Conservation (phyloP, 2,888 invertebrate genomes). For the Lepidochrysops patricia region DNA sequence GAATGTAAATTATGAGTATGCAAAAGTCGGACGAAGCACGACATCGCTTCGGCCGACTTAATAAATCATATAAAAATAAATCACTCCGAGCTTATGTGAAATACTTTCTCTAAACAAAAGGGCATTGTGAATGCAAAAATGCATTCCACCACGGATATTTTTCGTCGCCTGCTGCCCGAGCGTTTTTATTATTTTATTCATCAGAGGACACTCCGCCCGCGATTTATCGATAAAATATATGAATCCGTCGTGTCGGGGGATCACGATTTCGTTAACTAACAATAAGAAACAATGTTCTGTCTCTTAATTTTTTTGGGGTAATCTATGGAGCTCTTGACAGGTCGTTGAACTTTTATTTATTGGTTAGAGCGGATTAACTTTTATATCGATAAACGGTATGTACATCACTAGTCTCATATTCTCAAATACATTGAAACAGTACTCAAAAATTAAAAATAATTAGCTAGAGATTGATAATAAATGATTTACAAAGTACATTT, state of each 20-base stretch:
- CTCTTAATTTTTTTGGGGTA: not conserved
- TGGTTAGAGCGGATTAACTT: not conserved
- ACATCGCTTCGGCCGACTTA: slow-evolving; percentile 38
- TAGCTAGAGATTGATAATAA: not conserved
- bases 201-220: slow-evolving; percentile 43
- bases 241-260: slow-evolving; percentile 58
- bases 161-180: slow-evolving; percentile 63
- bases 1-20: slow-evolving; percentile 24
- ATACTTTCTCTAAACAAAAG: slow-evolving; percentile 74
- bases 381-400: not conserved
- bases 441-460: no score
- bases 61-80: slow-evolving; percentile 72
- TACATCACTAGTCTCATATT: not conserved
- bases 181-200: slow-evolving; percentile 48
- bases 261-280: slow-evolving; percentile 54
- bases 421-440: not conserved
- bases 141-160: slow-evolving; percentile 66
- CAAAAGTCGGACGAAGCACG: slow-evolving; percentile 31
- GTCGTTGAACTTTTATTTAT: not conserved
- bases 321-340: not conserved
- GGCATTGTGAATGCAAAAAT: slow-evolving; percentile 71
- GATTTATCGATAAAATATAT: slow-evolving; percentile 64
- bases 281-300: not conserved
- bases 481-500: not conserved
- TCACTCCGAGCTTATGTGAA: slow-evolving; percentile 67